A percentile compares a stretch with the other conserved stretches of the same genome.
phyloP scores from a whole-genome alignment of 2,113 vertebrate genomes.

The Cyanocitta stelleri region DNA sequence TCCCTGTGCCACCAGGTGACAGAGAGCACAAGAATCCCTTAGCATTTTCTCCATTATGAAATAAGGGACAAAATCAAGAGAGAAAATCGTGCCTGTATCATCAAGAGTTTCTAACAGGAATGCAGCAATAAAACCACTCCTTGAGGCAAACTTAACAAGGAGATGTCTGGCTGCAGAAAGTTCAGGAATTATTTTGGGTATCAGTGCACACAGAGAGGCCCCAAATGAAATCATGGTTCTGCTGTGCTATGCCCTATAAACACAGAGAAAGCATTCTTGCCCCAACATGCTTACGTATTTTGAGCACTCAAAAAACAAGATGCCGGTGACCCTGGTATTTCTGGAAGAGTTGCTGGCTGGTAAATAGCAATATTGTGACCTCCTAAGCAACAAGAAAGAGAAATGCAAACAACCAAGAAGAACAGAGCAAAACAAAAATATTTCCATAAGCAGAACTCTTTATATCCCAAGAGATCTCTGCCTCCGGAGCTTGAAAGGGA shows the following conservation, averaged over 20 bases:
- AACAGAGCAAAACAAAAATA: slow-evolving; percentile 37
- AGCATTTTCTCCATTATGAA: neutral
- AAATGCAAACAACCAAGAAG: slow-evolving; percentile 34
- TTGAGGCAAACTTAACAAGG: neutral
- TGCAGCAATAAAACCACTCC: neutral
- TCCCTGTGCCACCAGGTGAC: neutral
- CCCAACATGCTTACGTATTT: neutral
- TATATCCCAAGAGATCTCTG: neutral
- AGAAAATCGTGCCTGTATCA: neutral
- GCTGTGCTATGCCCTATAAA: neutral
- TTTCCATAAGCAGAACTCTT: slow-evolving; percentile 11
- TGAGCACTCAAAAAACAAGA: neutral
- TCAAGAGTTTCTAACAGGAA: neutral
- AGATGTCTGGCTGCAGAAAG: neutral
- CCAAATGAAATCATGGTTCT: neutral
- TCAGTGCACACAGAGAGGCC: neutral
- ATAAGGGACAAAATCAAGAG: neutral
- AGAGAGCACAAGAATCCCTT: neutral
- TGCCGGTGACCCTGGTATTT: slow-evolving; percentile 17
- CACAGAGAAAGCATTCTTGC: neutral
- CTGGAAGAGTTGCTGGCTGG: slow-evolving; percentile 16
- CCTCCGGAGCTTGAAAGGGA: neutral
- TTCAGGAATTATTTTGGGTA: neutral
- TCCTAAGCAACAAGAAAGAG: slow-evolving; percentile 23
- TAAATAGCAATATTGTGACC: slow-evolving; percentile 21